These are phyloP conservation scores for Xestoiulus laeticollis DNA, from an alignment of 2,888 invertebrate species.

Conservation along the genomic window DNA sequence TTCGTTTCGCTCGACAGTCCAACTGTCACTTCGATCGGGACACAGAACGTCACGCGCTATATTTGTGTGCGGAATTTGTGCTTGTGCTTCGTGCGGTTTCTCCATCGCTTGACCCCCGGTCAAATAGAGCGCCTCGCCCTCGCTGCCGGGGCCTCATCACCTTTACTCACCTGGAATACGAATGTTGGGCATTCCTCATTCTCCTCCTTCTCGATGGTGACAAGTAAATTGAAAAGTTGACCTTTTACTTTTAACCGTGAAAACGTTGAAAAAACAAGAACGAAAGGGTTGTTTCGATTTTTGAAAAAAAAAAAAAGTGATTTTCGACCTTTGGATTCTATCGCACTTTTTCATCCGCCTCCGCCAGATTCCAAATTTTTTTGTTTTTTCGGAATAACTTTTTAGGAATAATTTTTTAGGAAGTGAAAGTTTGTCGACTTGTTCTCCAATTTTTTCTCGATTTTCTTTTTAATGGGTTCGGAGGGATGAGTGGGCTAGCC, in stretches of 20 bases:
- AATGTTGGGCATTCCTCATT: no score
- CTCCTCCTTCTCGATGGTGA: neutral
- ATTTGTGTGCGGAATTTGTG: neutral
- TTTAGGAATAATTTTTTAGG: no score
- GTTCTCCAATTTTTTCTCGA: no score
- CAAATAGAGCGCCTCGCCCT: neutral
- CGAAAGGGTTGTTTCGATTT: no score
- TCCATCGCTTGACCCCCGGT: constrained; percentile 5
- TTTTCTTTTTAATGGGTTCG: constrained; percentile 15
- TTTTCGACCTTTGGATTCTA: neutral
- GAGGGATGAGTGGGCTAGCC: constrained; percentile 14
- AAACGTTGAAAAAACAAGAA: no score
- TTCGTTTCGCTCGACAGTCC: no score
- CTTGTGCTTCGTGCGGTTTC: neutral
- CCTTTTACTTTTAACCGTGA: no score
- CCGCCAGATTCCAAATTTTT: neutral
- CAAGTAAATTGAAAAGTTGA: neutral
- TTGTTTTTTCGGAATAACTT: neutral
- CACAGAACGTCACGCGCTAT: neutral
- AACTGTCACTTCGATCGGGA: no score
- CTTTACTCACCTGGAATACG: neutral
- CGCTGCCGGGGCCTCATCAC: constrained; percentile 26
- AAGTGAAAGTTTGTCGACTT: neutral
- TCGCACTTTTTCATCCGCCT: no score
- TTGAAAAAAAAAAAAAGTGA: neutral